Evolutionary conservation across 2,113 vertebrate species (phyloP).

Genomic region (Paraplagusia blochii): DNA sequence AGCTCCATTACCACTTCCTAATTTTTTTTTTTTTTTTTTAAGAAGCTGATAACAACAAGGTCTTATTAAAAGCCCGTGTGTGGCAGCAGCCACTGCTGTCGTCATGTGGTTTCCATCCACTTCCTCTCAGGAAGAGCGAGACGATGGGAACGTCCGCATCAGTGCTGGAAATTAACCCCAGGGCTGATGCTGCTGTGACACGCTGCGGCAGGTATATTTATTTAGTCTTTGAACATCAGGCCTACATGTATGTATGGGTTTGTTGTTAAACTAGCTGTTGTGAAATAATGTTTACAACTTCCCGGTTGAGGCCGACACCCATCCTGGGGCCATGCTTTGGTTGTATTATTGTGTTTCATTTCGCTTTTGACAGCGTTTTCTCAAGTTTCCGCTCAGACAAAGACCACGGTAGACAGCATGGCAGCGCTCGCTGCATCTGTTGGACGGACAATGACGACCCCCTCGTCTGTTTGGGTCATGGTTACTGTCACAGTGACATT

Average conservation of each 20-base stretch:
- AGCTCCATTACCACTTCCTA: constrained; percentile 23
- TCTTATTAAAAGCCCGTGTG: constrained; percentile 32
- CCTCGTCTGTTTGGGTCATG: constrained; percentile 5
- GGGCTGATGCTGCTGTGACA: constrained; percentile 11
- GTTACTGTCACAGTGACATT: constrained; percentile 2
- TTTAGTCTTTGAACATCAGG: not conserved
- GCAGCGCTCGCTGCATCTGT: not conserved
- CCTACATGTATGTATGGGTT: too few relatives aligned
- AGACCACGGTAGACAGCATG: constrained; percentile 17
- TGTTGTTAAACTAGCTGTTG: constrained; percentile 7
- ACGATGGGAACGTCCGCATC: not conserved
- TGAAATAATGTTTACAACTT: constrained; percentile 1
- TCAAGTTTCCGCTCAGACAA: constrained; percentile 42
- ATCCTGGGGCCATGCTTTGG: constrained; percentile 29
- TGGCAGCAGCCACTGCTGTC: constrained; percentile 18
- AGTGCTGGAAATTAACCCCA: constrained; percentile 11
- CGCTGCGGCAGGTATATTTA: not conserved
- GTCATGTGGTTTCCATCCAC: constrained; percentile 32
- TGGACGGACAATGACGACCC: constrained; percentile 4
- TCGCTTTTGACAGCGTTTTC: constrained; percentile 7
- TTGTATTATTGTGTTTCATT: constrained; percentile 14
- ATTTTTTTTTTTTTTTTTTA: constrained; percentile 2
- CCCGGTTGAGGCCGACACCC: not conserved
- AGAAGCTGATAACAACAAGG: constrained; percentile 11
- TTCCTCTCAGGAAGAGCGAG: constrained; percentile 14